These are phyloP conservation scores for Drosophila pegasa DNA, from an alignment of 2,888 invertebrate genomes.

Conservation along the genomic window DNA sequence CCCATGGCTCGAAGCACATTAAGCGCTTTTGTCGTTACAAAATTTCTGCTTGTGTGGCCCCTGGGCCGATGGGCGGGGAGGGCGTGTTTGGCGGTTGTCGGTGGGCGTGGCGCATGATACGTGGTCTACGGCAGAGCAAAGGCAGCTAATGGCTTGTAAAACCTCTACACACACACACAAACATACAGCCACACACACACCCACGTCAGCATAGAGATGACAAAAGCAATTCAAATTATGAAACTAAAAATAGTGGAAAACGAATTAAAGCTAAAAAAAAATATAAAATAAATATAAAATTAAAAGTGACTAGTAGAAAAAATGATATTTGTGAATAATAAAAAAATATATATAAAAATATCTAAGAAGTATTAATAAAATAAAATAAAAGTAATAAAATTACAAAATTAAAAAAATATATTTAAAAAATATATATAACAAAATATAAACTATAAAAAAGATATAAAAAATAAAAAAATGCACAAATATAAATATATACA, in stretches of 20 bases:
- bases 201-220: slow-evolving; percentile 24
- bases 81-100: background rate
- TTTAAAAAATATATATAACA: too few species aligned
- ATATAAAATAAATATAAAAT: background rate
- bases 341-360: background rate
- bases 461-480: too few species aligned
- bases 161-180: slow-evolving; percentile 42
- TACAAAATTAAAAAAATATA: too few species aligned
- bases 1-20: slow-evolving; percentile 58
- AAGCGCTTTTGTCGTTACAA: slow-evolving; percentile 73
- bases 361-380: too few species aligned
- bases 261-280: background rate
- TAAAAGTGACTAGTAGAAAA: background rate
- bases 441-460: too few species aligned
- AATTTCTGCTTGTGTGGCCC: slow-evolving; percentile 21
- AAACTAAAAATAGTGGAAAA: background rate
- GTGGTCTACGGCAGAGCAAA: slow-evolving; percentile 33
- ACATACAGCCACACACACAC: slow-evolving; percentile 11
- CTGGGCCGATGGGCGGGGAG: background rate
- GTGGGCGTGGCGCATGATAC: slow-evolving; percentile 18
- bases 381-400: too few species aligned
- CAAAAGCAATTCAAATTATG: background rate
- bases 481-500: too few species aligned
- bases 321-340: background rate
- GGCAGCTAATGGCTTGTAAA: slow-evolving; percentile 76